phyloP scores from a whole-genome alignment of 2,888 invertebrate genomes.

The Embidobia sp. region DNA sequence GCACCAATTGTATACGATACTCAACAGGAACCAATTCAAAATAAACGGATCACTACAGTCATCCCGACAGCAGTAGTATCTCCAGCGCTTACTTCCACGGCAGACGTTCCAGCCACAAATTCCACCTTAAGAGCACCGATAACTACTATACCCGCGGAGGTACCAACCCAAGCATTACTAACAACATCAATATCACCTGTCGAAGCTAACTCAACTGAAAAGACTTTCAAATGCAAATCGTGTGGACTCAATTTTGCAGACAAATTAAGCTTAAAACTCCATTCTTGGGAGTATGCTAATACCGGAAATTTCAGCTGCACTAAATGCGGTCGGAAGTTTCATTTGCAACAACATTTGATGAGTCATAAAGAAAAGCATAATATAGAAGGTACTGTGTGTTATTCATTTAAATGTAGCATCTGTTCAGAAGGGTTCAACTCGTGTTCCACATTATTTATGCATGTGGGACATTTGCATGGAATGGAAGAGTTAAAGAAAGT shows the following conservation, averaged over 20 bases:
- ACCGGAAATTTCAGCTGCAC: conserved; percentile 34
- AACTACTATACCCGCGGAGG: too few species aligned
- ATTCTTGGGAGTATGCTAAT: conserved; percentile 37
- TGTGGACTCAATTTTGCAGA: conserved; percentile 42
- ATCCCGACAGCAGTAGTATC: background rate
- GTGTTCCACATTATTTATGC: conserved; percentile 35
- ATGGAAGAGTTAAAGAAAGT: conserved; percentile 22
- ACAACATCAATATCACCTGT: too few species aligned
- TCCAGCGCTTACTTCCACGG: too few species aligned
- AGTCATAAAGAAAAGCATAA: conserved; percentile 43
- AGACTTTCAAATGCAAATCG: too few species aligned
- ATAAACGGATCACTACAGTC: background rate
- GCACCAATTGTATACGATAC: conserved; percentile 1
- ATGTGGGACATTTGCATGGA: conserved; percentile 55
- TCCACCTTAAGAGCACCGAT: too few species aligned
- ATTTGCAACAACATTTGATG: conserved; percentile 15
- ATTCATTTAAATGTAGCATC: conserved; percentile 23
- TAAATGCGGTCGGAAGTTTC: conserved; percentile 38
- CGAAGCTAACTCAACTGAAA: too few species aligned
- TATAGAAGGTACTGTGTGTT: background rate
- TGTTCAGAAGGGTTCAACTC: conserved; percentile 41
- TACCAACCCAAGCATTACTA: too few species aligned
- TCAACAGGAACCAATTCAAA: background rate
- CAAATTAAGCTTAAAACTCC: conserved; percentile 22
- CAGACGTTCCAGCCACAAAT: too few species aligned